These are phyloP conservation scores for Tinamus guttatus DNA, from an alignment of 2,113 vertebrate genomes.

Conservation along the genomic window DNA sequence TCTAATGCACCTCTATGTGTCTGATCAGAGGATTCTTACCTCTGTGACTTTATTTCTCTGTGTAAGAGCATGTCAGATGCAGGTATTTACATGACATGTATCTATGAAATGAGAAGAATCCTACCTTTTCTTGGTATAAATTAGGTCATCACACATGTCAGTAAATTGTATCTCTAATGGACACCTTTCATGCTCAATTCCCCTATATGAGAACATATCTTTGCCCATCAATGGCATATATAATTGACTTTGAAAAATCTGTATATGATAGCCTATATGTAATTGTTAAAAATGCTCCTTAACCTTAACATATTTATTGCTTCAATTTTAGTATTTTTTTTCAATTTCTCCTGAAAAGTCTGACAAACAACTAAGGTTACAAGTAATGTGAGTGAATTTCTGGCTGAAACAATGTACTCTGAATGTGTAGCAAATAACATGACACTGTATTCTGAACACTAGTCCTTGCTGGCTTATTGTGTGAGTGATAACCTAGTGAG, in stretches of 20 bases:
- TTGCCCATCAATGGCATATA: neutral
- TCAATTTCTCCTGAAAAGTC: neutral
- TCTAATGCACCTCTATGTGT: neutral
- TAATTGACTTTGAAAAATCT: neutral
- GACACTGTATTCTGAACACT: neutral
- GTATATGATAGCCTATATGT: neutral
- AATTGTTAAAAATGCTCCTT: neutral
- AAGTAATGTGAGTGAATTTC: neutral
- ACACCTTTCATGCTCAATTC: neutral
- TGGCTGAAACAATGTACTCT: neutral
- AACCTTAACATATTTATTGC: neutral
- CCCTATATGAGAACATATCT: neutral
- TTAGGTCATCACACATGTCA: neutral
- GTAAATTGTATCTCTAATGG: neutral
- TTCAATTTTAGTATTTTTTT: neutral
- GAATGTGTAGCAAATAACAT: neutral
- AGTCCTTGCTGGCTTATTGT: neutral
- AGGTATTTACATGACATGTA: neutral
- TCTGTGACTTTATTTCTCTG: fast-evolving
- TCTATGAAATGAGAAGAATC: neutral
- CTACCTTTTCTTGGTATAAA: neutral
- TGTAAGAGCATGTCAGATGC: neutral
- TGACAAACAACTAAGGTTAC: neutral
- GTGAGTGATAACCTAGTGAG: neutral
- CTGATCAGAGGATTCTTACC: neutral